Base-by-base conservation (phyloP, 2,888 invertebrate species). In the Aphelenchoides bicaudatus region DNA sequence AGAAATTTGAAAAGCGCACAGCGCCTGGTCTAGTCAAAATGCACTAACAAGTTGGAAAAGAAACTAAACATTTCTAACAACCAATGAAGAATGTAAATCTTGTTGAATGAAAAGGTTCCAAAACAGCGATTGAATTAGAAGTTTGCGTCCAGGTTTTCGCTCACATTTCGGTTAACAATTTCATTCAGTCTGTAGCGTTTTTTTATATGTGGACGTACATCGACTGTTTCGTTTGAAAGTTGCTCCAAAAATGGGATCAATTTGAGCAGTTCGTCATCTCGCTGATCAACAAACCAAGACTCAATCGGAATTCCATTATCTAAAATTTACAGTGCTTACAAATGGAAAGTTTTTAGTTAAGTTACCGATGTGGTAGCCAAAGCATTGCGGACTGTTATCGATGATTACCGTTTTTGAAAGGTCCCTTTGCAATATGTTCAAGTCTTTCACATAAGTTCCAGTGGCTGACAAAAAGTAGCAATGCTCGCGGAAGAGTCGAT, bases 301-400 rank as follows among this genome's bases (percentile, higher is more conserved):
- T 91, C 91, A 70, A 94, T 93, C 0, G 93, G 93, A 69, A 93
- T 92, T 27, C 93, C 93, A 82, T 93, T 93, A 61, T n/a, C n/a
- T n/a, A n/a, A n/a, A n/a, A n/a, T n/a, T n/a, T n/a, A n/a, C n/a
- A n/a, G n/a, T n/a, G n/a, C n/a, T n/a, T n/a, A n/a, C n/a, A n/a
- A n/a, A n/a, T n/a, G n/a, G n/a, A n/a, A n/a, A n/a, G n/a, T n/a
- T n/a, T n/a, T n/a, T n/a, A n/a, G n/a, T n/a, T n/a, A n/a, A n/a
- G n/a, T n/a, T n/a, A 31, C 69, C 66, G 59, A 92, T 81, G 83
- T 88, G 88, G 81, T 88, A 88, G 61, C 92, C 92, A 82, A 93
- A 93, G 10, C 92, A 74, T 64, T 93, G 89, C 13, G 89, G 88
- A 55, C 89, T 89, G 82, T 90, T 90, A 82, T 90, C 89, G 66